These are phyloP conservation scores for Poecilia latipinna DNA, from an alignment of 2,113 vertebrate genomes.

Conservation along the genomic window DNA sequence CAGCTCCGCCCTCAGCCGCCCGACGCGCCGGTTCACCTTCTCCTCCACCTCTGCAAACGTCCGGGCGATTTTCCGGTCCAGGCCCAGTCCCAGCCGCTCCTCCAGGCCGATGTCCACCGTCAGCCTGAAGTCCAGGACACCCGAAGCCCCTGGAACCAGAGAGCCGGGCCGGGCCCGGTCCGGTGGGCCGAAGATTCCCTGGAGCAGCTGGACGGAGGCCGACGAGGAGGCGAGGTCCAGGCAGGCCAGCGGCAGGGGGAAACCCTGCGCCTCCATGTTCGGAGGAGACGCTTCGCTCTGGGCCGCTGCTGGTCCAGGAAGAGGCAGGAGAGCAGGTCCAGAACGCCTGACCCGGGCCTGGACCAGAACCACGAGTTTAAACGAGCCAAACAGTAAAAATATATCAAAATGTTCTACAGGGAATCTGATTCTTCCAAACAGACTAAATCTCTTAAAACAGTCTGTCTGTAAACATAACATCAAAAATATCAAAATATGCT, in stretches of 20 bases:
- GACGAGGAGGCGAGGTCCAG: conserved; percentile 63
- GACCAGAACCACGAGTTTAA: not conserved
- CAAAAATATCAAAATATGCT: no score
- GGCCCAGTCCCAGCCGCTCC: conserved; percentile 48
- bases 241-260: conserved; percentile 51
- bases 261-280: conserved; percentile 4
- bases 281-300: conserved; percentile 26
- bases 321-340: conserved; percentile 50
- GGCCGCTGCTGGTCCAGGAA: conserved; percentile 19
- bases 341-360: conserved; percentile 60
- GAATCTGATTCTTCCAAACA: no score
- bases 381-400: not conserved
- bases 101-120: conserved; percentile 54
- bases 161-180: conserved; percentile 3
- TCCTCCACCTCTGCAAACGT: conserved; percentile 69
- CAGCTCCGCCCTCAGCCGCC: conserved; percentile 61
- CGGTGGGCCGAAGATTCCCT: conserved; percentile 22
- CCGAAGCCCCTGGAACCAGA: conserved; percentile 28
- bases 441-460: no score
- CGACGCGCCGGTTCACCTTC: conserved; percentile 59
- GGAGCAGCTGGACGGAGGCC: conserved; percentile 50
- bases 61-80: conserved; percentile 37
- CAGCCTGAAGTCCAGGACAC: conserved; percentile 31
- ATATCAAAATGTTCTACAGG: not conserved
- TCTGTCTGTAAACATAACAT: no score